Conservation (phyloP, 2,888 invertebrate species). For the Noctua comes region DNA sequence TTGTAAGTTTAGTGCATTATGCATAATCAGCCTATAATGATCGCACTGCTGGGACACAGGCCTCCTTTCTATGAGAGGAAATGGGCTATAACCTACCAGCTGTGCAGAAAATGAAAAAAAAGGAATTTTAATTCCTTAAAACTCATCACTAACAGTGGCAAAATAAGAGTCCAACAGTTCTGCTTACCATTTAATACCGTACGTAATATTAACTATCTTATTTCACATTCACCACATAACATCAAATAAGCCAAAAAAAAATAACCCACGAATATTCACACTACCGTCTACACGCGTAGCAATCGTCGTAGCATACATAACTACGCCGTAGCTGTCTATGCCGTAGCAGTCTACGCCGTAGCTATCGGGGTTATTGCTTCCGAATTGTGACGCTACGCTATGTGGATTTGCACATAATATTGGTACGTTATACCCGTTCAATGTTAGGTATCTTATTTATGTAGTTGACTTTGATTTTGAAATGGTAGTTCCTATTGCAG, state of each 20-base stretch:
- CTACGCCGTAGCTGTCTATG: constrained; percentile 53
- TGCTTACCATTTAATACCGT: not conserved
- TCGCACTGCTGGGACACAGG: too few relatives aligned
- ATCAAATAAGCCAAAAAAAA: not conserved
- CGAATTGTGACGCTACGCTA: constrained; percentile 58
- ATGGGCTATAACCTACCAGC: too few relatives aligned
- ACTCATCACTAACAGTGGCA: not conserved
- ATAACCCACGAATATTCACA: not conserved
- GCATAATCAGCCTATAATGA: too few relatives aligned
- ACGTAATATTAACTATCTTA: not conserved
- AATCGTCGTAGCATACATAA: constrained; percentile 55
- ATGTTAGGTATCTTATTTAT: constrained; percentile 51
- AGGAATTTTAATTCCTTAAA: not conserved
- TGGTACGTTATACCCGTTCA: constrained; percentile 41
- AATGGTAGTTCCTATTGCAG: constrained; percentile 43
- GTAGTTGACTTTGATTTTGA: constrained; percentile 57
- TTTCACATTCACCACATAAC: not conserved
- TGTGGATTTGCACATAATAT: constrained; percentile 61
- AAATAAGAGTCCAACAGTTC: not conserved
- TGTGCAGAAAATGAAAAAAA: too few relatives aligned
- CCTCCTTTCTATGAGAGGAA: too few relatives aligned
- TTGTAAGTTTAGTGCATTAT: too few relatives aligned
- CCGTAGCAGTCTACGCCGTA: constrained; percentile 54
- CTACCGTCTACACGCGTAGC: constrained; percentile 41
- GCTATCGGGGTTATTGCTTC: constrained; percentile 62